Evolutionary conservation across 2,113 vertebrate genomes (phyloP).

Genomic region (Balaeniceps rex): DNA sequence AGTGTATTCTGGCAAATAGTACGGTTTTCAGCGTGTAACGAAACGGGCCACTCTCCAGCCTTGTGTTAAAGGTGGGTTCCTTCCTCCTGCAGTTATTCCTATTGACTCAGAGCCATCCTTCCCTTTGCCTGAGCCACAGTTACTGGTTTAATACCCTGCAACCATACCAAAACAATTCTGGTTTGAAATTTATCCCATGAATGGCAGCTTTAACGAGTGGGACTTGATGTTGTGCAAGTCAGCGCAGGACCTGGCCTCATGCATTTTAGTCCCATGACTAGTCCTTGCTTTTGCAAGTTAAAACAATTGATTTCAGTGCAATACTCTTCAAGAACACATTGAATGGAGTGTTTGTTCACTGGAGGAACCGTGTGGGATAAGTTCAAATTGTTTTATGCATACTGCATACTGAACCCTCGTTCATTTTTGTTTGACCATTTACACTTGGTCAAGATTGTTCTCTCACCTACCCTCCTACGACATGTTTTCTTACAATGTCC

Average conservation of each 20-base stretch:
- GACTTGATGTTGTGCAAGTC: no score
- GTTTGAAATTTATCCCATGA: neutral
- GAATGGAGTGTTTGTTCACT: neutral
- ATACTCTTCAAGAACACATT: neutral
- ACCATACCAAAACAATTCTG: neutral
- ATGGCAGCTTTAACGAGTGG: neutral
- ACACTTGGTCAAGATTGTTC: neutral
- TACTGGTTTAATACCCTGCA: neutral
- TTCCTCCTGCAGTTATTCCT: neutral
- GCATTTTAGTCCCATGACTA: neutral
- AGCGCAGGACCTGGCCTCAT: neutral
- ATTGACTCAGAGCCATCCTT: neutral
- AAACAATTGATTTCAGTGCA: neutral
- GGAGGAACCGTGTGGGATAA: neutral
- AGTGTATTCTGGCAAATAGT: neutral
- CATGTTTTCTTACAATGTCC: neutral
- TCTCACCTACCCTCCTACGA: neutral
- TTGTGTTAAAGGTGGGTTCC: neutral
- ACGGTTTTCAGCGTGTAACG: fast-evolving
- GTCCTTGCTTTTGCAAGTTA: neutral
- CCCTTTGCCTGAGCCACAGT: neutral
- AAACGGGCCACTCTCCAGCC: neutral
- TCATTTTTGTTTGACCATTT: neutral
- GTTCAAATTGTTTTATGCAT: neutral
- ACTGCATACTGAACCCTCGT: neutral